Evolutionary conservation across 2,888 invertebrate genomes (phyloP).

Genomic region (Erebia palarica): DNA sequence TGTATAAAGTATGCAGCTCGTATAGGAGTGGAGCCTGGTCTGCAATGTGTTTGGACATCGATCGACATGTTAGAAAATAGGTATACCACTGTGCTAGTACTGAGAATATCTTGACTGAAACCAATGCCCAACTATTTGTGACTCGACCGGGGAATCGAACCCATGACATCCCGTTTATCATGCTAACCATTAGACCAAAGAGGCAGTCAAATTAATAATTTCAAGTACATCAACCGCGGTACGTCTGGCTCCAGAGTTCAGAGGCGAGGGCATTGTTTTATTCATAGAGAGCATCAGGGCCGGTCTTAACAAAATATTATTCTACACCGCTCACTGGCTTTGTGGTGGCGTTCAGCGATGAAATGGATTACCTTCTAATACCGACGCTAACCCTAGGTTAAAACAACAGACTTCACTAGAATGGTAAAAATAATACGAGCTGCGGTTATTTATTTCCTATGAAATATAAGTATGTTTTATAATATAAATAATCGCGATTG

Average conservation of each 20-base stretch:
- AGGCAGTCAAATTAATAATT: conserved; percentile 7
- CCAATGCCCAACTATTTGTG: no score
- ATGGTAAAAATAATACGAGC: background rate
- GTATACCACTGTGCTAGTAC: no score
- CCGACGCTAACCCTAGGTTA: conserved; percentile 21
- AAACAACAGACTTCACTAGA: conserved; percentile 13
- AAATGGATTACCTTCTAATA: conserved; percentile 31
- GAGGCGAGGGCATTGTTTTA: conserved; percentile 27
- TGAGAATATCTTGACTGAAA: no score
- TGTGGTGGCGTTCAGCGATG: conserved; percentile 21
- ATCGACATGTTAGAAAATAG: no score
- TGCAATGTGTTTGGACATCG: no score
- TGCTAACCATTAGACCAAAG: no score
- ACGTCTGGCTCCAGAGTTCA: conserved; percentile 5
- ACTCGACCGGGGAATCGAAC: no score
- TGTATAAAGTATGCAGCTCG: no score
- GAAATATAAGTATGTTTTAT: no score
- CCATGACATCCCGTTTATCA: no score
- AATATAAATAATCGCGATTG: no score
- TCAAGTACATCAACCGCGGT: conserved; percentile 7
- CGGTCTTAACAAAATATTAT: conserved; percentile 34
- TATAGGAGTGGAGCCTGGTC: no score
- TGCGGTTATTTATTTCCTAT: background rate
- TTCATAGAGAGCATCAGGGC: conserved; percentile 31
- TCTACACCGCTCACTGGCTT: conserved; percentile 28